Percentiles rank a stretch among this genome's conserved stretches.
phyloP scores from a whole-genome alignment of 2,888 invertebrate species.

The Harpalus rufipes region DNA sequence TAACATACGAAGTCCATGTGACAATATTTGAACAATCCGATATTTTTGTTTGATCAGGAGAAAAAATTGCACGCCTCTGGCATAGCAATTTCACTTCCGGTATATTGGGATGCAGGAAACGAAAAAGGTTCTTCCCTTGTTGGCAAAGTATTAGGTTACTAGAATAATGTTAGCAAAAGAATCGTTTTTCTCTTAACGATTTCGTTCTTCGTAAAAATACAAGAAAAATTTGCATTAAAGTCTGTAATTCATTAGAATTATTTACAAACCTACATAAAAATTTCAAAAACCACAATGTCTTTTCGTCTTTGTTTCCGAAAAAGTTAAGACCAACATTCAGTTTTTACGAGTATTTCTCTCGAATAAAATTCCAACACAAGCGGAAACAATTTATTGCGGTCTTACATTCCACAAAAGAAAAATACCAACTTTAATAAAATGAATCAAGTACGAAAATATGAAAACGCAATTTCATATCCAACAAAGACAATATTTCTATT shows the following conservation, averaged over 20 bases:
- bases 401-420: neutral
- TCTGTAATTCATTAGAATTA: conserved; percentile 1
- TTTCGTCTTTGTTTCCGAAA: neutral
- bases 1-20: neutral
- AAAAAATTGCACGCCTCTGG: neutral
- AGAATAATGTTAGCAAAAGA: conserved; percentile 13
- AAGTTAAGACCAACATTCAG: neutral
- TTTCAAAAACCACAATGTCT: neutral
- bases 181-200: neutral
- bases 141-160: conserved; percentile 30
- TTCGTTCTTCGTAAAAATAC: neutral
- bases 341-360: neutral
- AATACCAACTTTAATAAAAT: conserved; percentile 21
- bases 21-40: conserved; percentile 3
- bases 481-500: conserved; percentile 43
- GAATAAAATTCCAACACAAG: conserved; percentile 12
- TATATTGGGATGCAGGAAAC: neutral
- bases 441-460: neutral
- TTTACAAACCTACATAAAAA: neutral
- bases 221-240: neutral
- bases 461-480: conserved; percentile 16
- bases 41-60: neutral
- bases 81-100: conserved; percentile 14
- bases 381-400: conserved; percentile 20
- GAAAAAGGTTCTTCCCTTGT: conserved; percentile 9